Conservation (phyloP, 2,797 vertebrate genomes). For the Urosaurus nigricauda region DNA sequence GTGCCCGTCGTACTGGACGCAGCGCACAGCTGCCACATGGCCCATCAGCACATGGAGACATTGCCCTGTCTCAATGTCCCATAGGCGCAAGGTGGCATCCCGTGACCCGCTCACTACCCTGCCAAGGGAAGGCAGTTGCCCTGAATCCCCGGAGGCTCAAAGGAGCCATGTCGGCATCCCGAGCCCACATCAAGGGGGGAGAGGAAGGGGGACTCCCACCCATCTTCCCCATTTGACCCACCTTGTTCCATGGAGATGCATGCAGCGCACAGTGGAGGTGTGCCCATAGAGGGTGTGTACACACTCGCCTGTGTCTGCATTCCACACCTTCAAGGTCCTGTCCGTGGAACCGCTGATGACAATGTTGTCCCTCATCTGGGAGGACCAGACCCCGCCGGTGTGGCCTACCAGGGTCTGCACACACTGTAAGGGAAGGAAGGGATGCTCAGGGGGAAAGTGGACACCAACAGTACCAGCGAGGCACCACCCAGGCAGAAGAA, state of each 20-base stretch:
- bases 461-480: rapidly evolving
- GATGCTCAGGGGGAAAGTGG: rapidly evolving
- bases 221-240: background rate
- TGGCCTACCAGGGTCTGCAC: conserved; percentile 77
- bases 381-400: conserved; percentile 75
- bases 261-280: conserved; percentile 76
- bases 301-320: conserved; percentile 69
- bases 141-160: no score
- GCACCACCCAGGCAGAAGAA: rapidly evolving
- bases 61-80: conserved; percentile 75
- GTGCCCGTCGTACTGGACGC: conserved; percentile 70
- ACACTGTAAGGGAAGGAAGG: conserved; percentile 50
- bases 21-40: conserved; percentile 74
- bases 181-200: no score
- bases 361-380: conserved; percentile 74
- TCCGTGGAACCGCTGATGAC: conserved; percentile 77
- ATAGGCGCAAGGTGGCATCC: conserved; percentile 71
- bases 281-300: conserved; percentile 74
- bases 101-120: conserved; percentile 76
- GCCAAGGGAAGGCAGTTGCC: background rate
- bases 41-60: conserved; percentile 75
- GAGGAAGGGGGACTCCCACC: no score
- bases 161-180: no score
- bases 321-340: conserved; percentile 76
- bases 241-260: conserved; percentile 73